Conservation (phyloP, 1,140 invertebrate species). For the Ditylenchus dipsaci region DNA sequence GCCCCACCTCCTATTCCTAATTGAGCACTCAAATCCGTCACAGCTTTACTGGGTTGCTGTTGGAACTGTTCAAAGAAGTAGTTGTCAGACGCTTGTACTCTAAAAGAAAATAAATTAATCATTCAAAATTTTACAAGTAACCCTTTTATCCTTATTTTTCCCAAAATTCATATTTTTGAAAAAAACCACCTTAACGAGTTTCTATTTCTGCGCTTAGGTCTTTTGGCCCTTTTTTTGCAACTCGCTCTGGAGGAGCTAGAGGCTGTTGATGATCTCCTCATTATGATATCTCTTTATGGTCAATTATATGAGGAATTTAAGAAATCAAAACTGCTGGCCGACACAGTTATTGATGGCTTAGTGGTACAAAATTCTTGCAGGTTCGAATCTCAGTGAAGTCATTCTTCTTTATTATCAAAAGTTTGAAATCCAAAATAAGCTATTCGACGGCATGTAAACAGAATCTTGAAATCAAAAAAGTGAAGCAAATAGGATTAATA, state of each 20-base stretch:
- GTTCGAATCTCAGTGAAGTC: too few species aligned
- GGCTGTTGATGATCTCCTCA: not conserved
- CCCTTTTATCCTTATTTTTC: not conserved
- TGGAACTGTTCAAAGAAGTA: slow-evolving; percentile 12
- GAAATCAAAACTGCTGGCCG: too few species aligned
- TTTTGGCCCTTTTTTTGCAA: not conserved
- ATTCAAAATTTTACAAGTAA: not conserved
- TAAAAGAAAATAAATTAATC: not conserved
- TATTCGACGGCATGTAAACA: too few species aligned
- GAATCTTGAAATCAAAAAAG: too few species aligned
- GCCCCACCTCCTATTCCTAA: not conserved
- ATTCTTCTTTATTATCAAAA: too few species aligned
- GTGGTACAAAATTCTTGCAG: too few species aligned
- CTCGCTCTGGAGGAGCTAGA: not conserved
- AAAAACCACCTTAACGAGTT: slow-evolving; percentile 1
- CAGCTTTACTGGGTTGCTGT: not conserved
- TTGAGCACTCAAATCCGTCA: not conserved
- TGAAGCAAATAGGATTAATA: too few species aligned
- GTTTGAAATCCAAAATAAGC: too few species aligned
- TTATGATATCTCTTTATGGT: not conserved
- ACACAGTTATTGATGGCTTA: too few species aligned
- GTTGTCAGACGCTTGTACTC: slow-evolving; percentile 12
- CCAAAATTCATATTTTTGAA: not conserved
- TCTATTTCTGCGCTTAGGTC: not conserved
- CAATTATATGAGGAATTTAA: too few species aligned